phyloP scores from a whole-genome alignment of 2,888 invertebrate species.

The Meghimatium bilineatum region DNA sequence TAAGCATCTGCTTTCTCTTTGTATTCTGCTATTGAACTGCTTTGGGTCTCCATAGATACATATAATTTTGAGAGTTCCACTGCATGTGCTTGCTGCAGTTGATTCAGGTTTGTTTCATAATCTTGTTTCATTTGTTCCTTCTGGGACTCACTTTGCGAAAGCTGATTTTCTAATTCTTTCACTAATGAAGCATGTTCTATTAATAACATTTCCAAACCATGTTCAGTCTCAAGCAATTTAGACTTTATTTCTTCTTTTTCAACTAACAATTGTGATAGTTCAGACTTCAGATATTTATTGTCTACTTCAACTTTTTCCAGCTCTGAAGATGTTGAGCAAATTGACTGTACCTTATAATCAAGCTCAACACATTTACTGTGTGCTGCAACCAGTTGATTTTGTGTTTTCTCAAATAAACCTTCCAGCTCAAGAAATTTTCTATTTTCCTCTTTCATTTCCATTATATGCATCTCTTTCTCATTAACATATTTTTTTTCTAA shows the following conservation, averaged over 20 bases:
- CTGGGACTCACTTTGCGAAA: conserved; percentile 37
- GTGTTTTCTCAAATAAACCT: conserved; percentile 37
- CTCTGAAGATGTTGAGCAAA: neutral
- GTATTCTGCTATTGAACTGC: conserved; percentile 66
- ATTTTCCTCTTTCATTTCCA: conserved; percentile 33
- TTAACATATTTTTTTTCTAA: neutral
- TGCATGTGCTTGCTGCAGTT: conserved; percentile 51
- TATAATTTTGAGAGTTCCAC: conserved; percentile 55
- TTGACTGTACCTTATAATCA: conserved; percentile 35
- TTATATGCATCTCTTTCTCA: conserved; percentile 32
- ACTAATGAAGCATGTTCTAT: conserved; percentile 3
- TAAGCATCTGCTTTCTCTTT: conserved; percentile 73
- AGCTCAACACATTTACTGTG: conserved; percentile 37
- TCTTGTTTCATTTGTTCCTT: conserved; percentile 48
- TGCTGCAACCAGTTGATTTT: conserved; percentile 32
- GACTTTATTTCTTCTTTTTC: conserved; percentile 10
- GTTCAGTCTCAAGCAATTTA: conserved; percentile 24
- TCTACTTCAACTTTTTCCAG: conserved; percentile 21
- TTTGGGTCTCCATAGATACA: conserved; percentile 61
- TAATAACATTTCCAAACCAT: conserved; percentile 5
- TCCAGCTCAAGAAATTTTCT: conserved; percentile 2
- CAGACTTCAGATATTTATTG: neutral
- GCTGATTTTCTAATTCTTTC: conserved; percentile 29
- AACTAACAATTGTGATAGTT: neutral
- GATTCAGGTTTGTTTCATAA: conserved; percentile 44